Conservation (phyloP, 2,113 vertebrate species). For the Chrysemys picta region DNA sequence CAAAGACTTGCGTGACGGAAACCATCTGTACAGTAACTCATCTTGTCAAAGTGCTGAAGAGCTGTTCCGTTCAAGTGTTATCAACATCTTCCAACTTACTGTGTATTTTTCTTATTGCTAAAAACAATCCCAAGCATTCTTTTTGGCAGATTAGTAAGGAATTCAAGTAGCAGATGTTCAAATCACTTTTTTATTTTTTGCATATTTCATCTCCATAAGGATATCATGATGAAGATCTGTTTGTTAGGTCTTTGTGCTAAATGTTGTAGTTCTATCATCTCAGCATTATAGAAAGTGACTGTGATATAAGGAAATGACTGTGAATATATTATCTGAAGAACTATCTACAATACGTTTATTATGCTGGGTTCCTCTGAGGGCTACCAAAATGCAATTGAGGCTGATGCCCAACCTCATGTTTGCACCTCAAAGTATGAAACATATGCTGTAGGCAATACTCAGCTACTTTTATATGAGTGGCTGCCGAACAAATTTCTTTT, state of each 20-base stretch:
- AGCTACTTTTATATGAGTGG: slow-evolving; percentile 44
- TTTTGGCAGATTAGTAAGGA: slow-evolving; percentile 64
- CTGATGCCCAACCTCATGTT: slow-evolving; percentile 18
- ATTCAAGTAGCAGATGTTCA: slow-evolving; percentile 79
- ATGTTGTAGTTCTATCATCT: slow-evolving; percentile 45
- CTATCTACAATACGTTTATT: not conserved
- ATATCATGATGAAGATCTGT: slow-evolving; percentile 37
- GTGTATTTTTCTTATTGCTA: slow-evolving; percentile 75
- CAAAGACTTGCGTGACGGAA: slow-evolving; percentile 70
- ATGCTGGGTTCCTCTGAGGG: slow-evolving; percentile 19
- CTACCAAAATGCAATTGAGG: slow-evolving; percentile 5
- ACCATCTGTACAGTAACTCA: slow-evolving; percentile 79
- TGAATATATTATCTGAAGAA: slow-evolving; percentile 40
- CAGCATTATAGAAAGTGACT: slow-evolving; percentile 3
- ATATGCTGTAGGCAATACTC: not conserved
- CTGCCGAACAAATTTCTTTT: slow-evolving; percentile 39
- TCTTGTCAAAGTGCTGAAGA: slow-evolving; percentile 74
- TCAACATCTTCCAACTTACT: slow-evolving; percentile 70
- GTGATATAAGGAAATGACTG: slow-evolving; percentile 20
- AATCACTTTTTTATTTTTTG: slow-evolving; percentile 64
- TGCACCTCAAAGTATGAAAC: slow-evolving; percentile 48
- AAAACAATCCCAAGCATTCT: slow-evolving; percentile 74
- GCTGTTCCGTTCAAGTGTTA: slow-evolving; percentile 70
- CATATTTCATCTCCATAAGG: slow-evolving; percentile 61
- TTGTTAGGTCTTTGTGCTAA: slow-evolving; percentile 55